Conservation (phyloP, 2,113 vertebrate genomes). For the Catharus minimus region DNA sequence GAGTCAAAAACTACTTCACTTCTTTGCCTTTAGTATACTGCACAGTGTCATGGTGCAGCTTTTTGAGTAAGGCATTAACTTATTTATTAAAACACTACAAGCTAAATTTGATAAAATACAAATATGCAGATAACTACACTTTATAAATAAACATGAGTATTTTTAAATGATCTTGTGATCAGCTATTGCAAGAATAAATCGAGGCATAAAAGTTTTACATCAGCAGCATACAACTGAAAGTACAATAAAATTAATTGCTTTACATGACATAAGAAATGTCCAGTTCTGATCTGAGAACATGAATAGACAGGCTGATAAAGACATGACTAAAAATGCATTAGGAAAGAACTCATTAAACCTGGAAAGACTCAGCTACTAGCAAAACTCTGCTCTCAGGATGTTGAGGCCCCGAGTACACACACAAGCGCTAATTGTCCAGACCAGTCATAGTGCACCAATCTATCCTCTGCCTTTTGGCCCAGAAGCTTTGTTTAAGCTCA, state of each 20-base stretch:
- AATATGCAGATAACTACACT: neutral
- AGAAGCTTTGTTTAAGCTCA: neutral
- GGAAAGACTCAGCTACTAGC: neutral
- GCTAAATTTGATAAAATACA: neutral
- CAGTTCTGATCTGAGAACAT: neutral
- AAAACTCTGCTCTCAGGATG: neutral
- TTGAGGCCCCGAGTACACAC: neutral
- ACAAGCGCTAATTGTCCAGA: neutral
- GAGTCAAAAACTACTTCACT: neutral
- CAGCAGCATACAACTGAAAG: neutral
- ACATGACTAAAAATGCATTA: neutral
- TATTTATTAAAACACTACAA: neutral
- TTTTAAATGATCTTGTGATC: neutral
- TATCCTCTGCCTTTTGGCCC: neutral
- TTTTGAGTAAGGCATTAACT: neutral
- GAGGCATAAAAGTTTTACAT: neutral
- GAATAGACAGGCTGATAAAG: neutral
- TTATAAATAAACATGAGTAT: neutral
- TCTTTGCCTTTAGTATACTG: neutral
- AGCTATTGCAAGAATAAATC: neutral
- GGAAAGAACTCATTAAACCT: neutral
- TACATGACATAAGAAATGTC: neutral
- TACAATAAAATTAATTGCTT: neutral
- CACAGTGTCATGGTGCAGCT: neutral
- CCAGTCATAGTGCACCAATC: rapidly evolving